Base-by-base conservation (phyloP, 30 jellyfish, hydroid and myxozoan genomes). In the Pseudorhiza aurosa region DNA sequence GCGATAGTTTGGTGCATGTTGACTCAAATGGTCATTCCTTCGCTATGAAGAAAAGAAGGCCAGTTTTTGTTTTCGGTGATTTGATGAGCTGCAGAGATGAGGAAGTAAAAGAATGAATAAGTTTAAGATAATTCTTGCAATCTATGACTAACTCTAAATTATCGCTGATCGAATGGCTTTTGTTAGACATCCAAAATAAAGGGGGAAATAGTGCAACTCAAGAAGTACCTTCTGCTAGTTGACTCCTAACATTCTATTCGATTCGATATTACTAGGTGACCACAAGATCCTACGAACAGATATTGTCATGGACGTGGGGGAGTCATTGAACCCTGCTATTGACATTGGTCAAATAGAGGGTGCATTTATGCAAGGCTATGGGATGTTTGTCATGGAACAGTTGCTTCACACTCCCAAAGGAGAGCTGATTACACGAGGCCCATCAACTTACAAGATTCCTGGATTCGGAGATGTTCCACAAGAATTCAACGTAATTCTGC, bases 261-360 rank as follows among this genome's bases (percentile, higher is more conserved):
- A n/a, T n/a, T n/a, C n/a, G n/a, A 39, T 39, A 39, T 39, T 5
- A 5, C 32, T n/a, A 70, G 84, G 88, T 10, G 88, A 75, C 44
- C 79, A 75, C 47, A 56, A 57, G 8, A 42, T 75, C 14, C 47
- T 75, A 50, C 47, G 79, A 33, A 75, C 88, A 2, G 88, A 75
- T 33, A 55, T 75, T 15, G 88, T 75, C 31, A 75, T 75, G 88
- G 88, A 75, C 58, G 56, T 75, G 1, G 88, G 88, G 1, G 74
- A 75, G 53, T 75, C 88, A 5, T 65, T 75, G 8, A 75, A 75
- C 49, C 87, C 87, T 18, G 87, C 87, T 0, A 73, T 73, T 33
- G 87, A 73, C 58, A 73, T 73, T 73, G 88, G 88, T 3, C 88
- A 75, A 37, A 62, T 75, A 14, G 88, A 75, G 58, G 88, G 88